Evolutionary conservation across 2,888 invertebrate genomes (phyloP), one percentile per base, ranked within the genome.

Genomic region (Augochlorella aurata): DNA sequence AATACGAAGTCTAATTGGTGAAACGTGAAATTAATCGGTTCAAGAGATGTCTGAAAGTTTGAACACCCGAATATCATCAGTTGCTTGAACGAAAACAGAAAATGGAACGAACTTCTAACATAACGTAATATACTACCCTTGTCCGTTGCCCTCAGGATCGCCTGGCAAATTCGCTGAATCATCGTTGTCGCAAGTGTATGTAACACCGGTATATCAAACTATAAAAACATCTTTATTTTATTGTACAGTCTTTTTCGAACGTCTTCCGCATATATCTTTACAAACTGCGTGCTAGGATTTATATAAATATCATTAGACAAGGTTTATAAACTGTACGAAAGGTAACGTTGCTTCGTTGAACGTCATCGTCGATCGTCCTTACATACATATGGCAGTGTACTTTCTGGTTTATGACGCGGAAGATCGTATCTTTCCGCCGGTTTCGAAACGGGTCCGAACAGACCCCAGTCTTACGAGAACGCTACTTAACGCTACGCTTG

Each of bases 351-450:
- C 81, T 84, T 74, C 81, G 83, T 69, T 82, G 84, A 74, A 81
- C 67, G 21, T 78, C 52, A 66, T 61, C 50, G 54, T 54, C 50
- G 54, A 77, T 80, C 61, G 44, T 84, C 18, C 66, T 69, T 85
- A 85, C 63, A 79, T 84, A 85, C 71, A 83, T 90, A 91, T 91
- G 92, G 92, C 92, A 92, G 92, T 92, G 92, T 83, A 87, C 84
- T 87, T 87, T 89, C 90, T 91, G 92, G 91, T 91, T 90, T 85
- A 72, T n/a, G 38, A 74, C 78, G 73, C 78, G 88, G 85, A 88
- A 86, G 87, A 89, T 88, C n/a, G n/a, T 81, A 66, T 89, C 85
- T 69, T 85, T 79, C 87, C 83, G 52, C 74, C 66, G 58, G 72
- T 86, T 74, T 87, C 90, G 63, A 89, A 85, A 16, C 78, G 89